Base-by-base conservation (phyloP, 2,113 vertebrate species). In the Penelope pileata region DNA sequence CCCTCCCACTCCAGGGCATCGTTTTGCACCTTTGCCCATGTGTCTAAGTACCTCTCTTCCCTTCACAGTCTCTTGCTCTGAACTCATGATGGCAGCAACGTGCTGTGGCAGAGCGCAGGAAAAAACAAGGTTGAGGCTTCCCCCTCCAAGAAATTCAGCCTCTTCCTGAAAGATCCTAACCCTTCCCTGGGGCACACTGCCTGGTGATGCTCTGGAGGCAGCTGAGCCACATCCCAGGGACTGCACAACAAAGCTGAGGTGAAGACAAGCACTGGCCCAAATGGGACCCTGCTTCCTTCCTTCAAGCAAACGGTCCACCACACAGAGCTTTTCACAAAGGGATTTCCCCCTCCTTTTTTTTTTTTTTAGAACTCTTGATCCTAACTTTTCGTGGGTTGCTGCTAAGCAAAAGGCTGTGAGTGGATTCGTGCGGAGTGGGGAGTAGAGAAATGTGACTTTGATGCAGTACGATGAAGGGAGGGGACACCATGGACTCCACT, bases 51-150 rank as follows among this genome's bases (percentile, higher is more conserved):
- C 47, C 26, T 19, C 17, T 29, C 17, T 6, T 62, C 34, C 67
- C 23, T 16, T 40, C 4, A 8, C 58, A 47, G 7, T 2, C 75
- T 59, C 17, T 42, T 16, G 1, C 32, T 62, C 60, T 12, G 70
- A 75, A 69, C 97, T 96, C 93, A 91, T 3, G 97, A 48, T 95
- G 97, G 97, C 96, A 96, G 93, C 88, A 91, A 17, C 1, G 91
- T 9, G 56, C 89, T 51, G 83, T 9, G 32, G 68, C 56, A 58
- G 14, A 88, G 73, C 51, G 1, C 23, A 8, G 36, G 0, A 2
- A 15, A 27, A 30, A 12, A 4, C 16, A 1, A 18, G 36, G 45
- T 9, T 26, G 16, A 30, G 40, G 10, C 38, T 90, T 56, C 51
- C 24, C 58, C 16, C 42, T 12, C 12, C 4, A 7, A 47, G 54